These are phyloP conservation scores for Nansenia antarctica DNA, from an alignment of 2,113 vertebrate species.

Conservation along the genomic window DNA sequence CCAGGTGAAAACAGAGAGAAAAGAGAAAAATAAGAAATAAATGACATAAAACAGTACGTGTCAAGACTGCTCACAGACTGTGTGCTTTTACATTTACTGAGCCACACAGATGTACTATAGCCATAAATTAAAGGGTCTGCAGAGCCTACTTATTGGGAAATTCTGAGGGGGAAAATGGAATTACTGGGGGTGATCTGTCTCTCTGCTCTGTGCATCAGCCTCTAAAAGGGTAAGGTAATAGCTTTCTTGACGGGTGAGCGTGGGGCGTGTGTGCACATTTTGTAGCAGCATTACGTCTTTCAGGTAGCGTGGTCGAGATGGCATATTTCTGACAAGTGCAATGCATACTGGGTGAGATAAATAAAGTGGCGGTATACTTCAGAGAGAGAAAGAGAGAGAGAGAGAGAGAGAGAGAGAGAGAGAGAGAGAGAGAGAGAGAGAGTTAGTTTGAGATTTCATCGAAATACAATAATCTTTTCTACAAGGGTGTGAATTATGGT, in stretches of 20 bases:
- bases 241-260: constrained; percentile 51
- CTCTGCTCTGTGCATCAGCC: constrained; percentile 46
- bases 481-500: background rate
- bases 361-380: background rate
- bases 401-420: background rate
- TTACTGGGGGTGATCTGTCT: constrained; percentile 67
- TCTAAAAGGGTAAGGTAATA: constrained; percentile 68
- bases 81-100: constrained; percentile 47
- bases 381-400: background rate
- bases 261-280: constrained; percentile 48
- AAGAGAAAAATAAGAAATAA: background rate
- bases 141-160: constrained; percentile 70
- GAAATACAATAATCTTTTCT: background rate
- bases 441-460: background rate
- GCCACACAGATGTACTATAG: constrained; percentile 37
- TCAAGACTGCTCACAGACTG: constrained; percentile 46
- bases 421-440: background rate
- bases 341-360: background rate
- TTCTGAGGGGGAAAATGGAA: constrained; percentile 73
- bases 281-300: constrained; percentile 48
- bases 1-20: background rate
- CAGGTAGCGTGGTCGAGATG: constrained; percentile 34
- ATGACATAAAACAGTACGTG: constrained; percentile 11
- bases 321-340: constrained; percentile 24
- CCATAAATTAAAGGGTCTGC: constrained; percentile 72